phyloP scores from a whole-genome alignment of 2,797 vertebrate genomes.

The Zenarchopterus dispar region DNA sequence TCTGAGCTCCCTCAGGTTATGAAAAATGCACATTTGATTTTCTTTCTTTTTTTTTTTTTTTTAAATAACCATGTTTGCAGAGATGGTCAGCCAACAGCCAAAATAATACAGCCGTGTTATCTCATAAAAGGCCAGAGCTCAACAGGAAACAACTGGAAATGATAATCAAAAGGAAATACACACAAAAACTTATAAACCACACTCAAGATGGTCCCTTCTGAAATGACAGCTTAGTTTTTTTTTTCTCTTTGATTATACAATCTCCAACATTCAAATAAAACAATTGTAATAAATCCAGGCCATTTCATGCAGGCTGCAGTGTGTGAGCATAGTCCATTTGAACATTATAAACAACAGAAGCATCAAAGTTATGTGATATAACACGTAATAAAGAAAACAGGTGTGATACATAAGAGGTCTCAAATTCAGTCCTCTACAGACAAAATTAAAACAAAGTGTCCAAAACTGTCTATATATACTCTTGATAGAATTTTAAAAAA shows the following conservation, averaged over 20 bases:
- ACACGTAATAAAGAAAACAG: constrained; percentile 33
- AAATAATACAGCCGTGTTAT: constrained; percentile 53
- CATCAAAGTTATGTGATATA: constrained; percentile 51
- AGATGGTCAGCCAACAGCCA: constrained; percentile 33
- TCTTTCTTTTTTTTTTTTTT: not conserved
- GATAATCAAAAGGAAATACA: constrained; percentile 34
- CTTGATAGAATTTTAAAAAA: constrained; percentile 16
- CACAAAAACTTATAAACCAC: constrained; percentile 52
- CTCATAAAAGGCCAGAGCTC: constrained; percentile 32
- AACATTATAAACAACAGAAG: constrained; percentile 63
- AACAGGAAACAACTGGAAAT: constrained; percentile 36
- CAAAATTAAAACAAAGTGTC: constrained; percentile 35
- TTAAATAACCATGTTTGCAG: constrained; percentile 29
- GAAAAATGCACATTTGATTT: constrained; percentile 20
- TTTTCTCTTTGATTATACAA: constrained; percentile 40
- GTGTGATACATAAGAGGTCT: constrained; percentile 32
- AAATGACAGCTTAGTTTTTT: constrained; percentile 40
- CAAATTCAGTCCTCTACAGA: constrained; percentile 38
- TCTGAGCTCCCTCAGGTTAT: constrained; percentile 43
- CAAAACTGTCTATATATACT: constrained; percentile 33
- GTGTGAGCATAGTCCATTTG: constrained; percentile 65
- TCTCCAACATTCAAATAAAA: constrained; percentile 52
- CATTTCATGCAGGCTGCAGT: constrained; percentile 66
- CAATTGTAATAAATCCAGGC: constrained; percentile 46
- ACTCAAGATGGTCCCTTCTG: constrained; percentile 68